Base-by-base conservation (phyloP, 1,140 invertebrate species). In the Andrena cerasifolii region DNA sequence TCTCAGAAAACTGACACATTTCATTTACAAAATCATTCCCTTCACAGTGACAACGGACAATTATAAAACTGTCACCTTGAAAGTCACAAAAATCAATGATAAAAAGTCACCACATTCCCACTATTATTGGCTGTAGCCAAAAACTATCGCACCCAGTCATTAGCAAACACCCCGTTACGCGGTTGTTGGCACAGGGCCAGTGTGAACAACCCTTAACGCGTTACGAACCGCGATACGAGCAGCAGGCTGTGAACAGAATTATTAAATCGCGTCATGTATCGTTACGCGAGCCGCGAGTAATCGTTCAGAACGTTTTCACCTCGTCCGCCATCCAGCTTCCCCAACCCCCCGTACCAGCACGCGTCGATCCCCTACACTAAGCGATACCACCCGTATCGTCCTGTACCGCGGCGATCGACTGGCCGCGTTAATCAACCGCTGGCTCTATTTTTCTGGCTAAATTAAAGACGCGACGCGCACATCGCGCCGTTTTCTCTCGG, bases 211-310 rank as follows among this genome's bases (percentile, higher is more conserved):
- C 65, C 43, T 68, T 76, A 68, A 76, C 43, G 47, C 53, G 65
- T 59, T 40, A 31, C 53, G 63, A 12, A 21, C 40, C 65, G 56
- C 66, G 65, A 76, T 47, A 76, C 63, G 68, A 66, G 63, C 43
- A 54, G 24, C 47, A 18, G 33, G 51, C 40, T 33, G 54, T 53
- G 72, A 54, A 47, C 24, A 28, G 80, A 83, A 83, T 82, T 82
- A 82, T 83, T 83, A 82, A 83, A 83, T 82, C 63, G 51, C 49
- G 28, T 18, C 16, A n/a, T 31, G 40, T 65, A 82, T 70, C 78
- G 74, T 78, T 79, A 70, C 56, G 49, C 75, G 5, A 24, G 28
- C 18, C 24, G 24, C 53, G 74, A 28, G n/a, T 73, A 77, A 83
- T 83, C 78, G 81, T 59, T 26, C 47, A 10, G 49, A 54, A 56